Evolutionary conservation across 2,888 invertebrate species (phyloP).

Genomic region (Thyatira batis): DNA sequence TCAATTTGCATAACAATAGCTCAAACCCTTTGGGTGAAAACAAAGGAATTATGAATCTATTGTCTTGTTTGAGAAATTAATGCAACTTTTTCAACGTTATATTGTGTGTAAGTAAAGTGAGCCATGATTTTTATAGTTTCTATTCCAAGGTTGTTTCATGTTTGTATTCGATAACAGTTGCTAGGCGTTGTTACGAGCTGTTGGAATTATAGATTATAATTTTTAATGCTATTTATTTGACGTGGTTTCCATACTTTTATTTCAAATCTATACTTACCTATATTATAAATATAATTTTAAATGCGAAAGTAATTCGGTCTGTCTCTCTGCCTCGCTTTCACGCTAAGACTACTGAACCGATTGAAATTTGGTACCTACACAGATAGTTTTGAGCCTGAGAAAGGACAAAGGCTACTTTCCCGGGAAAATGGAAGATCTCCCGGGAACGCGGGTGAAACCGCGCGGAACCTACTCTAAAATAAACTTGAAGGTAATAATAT

Average conservation of each 20-base stretch:
- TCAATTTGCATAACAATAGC: conserved; percentile 36
- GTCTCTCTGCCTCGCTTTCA: no score
- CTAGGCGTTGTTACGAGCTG: neutral
- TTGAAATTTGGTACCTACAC: no score
- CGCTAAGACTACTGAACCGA: no score
- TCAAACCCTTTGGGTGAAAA: conserved; percentile 20
- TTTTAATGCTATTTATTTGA: neutral
- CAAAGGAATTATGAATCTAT: conserved; percentile 16
- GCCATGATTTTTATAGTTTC: neutral
- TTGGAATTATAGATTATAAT: neutral
- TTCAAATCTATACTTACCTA: neutral
- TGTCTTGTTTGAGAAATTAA: conserved; percentile 6
- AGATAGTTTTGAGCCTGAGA: no score
- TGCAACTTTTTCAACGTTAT: neutral
- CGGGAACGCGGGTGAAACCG: no score
- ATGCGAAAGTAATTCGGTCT: no score
- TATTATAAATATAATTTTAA: neutral
- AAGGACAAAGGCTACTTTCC: no score
- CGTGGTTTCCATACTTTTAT: neutral
- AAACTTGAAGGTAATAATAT: no score
- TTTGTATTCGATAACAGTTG: neutral
- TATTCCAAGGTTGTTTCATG: neutral
- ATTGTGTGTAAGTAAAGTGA: no score
- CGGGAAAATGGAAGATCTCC: no score
- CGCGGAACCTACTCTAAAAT: no score